A percentile compares a stretch with the other conserved stretches of the same genome.
phyloP scores from a whole-genome alignment of 2,888 invertebrate species.

The Ectemnius continuus region DNA sequence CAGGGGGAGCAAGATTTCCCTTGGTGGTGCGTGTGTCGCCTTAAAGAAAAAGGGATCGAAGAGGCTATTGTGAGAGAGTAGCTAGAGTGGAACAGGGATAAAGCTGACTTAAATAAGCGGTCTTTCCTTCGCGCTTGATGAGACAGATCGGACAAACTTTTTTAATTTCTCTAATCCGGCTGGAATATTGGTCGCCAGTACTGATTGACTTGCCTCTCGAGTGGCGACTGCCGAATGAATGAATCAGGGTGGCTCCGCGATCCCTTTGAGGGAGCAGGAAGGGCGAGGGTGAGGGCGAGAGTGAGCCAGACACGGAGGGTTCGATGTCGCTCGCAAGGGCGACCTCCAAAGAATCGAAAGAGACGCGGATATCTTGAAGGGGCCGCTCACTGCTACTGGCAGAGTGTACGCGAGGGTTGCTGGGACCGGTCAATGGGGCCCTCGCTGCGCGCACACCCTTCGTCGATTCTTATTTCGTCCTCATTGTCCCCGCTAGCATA shows the following conservation, averaged over 20 bases:
- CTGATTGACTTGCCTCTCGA: slow-evolving; percentile 35
- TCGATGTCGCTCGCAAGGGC: slow-evolving; percentile 42
- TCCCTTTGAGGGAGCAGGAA: slow-evolving; percentile 32
- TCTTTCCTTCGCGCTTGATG: no score
- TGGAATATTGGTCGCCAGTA: slow-evolving; percentile 18
- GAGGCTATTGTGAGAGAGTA: no score
- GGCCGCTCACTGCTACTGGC: slow-evolving; percentile 17
- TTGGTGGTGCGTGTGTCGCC: no score
- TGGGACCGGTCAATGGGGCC: slow-evolving; percentile 50
- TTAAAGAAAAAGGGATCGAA: no score
- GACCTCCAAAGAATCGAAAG: slow-evolving; percentile 51
- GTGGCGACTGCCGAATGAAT: slow-evolving; percentile 26
- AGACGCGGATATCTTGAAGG: slow-evolving; percentile 35
- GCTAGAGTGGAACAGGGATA: no score
- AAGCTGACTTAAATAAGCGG: no score
- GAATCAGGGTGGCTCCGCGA: slow-evolving; percentile 29
- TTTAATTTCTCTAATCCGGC: slow-evolving; percentile 8
- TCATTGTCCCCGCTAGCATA: slow-evolving; percentile 57
- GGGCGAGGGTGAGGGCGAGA: slow-evolving; percentile 32
- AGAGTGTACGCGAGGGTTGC: slow-evolving; percentile 19
- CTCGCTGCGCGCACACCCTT: slow-evolving; percentile 45
- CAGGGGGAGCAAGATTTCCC: no score
- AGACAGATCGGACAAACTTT: background rate
- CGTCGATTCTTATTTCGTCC: slow-evolving; percentile 55
- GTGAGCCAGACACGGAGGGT: slow-evolving; percentile 27